Evolutionary conservation across 2,888 invertebrate genomes (phyloP), one percentile per base, ranked within the genome.

Genomic region (Drosophila nr. perissopoda): DNA sequence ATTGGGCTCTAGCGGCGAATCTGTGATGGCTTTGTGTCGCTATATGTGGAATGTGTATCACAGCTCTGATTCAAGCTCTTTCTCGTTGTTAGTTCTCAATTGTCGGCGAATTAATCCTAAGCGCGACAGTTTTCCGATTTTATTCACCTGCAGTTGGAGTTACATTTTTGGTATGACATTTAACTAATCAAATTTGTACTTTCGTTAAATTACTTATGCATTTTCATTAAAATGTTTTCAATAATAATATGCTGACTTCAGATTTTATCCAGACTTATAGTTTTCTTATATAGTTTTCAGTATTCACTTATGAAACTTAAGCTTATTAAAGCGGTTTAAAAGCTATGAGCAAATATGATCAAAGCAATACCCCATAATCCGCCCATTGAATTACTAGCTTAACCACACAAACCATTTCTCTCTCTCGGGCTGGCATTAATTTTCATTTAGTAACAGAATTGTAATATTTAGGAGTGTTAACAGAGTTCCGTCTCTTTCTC

Each of bases 21-120:
- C 69, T 52, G 56, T 67, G 71, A 66, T 78, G 54, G 68, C 66
- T 78, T 73, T 67, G 33, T 13, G 18, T 33, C 18, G 7, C 16
- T 25, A 21, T 57, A 48, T 29, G 31, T 38, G 5, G 31, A 13
- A 42, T 31, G 42, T 29, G 29, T 10, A 21, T 34, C 0, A 7
- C 11, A 63, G 62, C 13, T 60, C 40, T 51, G 34, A 57, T 51
- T 51, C 11, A 21, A 29, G 49, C 36, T 29, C 27, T 57, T 16
- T 8, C 21, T 25, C 40, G 49, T 21, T 38, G 10, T 40, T 38
- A 58, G n/a, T 38, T 38, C 27, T 29, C 16, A 31, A 31, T 33
- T 40, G 53, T 25, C 18, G 16, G 8, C 31, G 7, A 60, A 60
- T 36, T 56, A 56, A 56, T 31, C 40, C 21, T 21, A 21, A 57